Percentiles rank a stretch among this genome's conserved stretches.
Conservation (phyloP, 2,113 vertebrate genomes). For the Salminus brasiliensis region DNA sequence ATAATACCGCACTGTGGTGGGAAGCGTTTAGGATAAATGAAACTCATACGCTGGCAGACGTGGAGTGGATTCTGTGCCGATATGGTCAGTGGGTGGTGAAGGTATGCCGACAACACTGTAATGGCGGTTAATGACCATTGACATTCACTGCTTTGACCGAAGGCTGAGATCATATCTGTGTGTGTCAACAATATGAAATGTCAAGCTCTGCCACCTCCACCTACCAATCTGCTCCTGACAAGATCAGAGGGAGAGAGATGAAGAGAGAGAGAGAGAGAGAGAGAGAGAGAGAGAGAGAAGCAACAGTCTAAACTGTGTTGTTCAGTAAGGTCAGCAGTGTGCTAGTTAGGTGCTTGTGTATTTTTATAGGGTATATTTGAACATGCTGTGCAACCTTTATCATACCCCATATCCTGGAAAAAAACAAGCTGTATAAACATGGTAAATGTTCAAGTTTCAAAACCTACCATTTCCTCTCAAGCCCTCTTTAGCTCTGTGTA, state of each 20-base stretch:
- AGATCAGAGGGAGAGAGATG: not conserved
- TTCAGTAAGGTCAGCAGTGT: not conserved
- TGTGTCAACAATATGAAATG: slow-evolving; percentile 44
- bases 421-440: too few relatives aligned
- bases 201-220: slow-evolving; percentile 54
- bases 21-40: not conserved
- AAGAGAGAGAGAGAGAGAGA: not conserved
- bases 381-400: not conserved
- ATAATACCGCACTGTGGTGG: not conserved
- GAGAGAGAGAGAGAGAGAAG: too few relatives aligned
- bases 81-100: slow-evolving; percentile 25
- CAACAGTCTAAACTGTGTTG: not conserved
- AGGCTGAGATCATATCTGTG: slow-evolving; percentile 35
- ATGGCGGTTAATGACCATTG: slow-evolving; percentile 33
- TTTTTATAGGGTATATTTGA: slow-evolving; percentile 7
- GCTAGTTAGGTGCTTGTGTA: not conserved
- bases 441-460: too few relatives aligned
- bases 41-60: not conserved
- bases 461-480: too few relatives aligned
- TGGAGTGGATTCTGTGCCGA: not conserved
- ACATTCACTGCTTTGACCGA: slow-evolving; percentile 39
- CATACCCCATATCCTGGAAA: too few relatives aligned
- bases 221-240: slow-evolving; percentile 41
- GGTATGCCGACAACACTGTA: not conserved
- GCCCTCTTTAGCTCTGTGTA: too few relatives aligned